Evolutionary conservation across 2,113 vertebrate species (phyloP), one percentile per base, ranked within the genome.

Genomic region (Cottus gobio): DNA sequence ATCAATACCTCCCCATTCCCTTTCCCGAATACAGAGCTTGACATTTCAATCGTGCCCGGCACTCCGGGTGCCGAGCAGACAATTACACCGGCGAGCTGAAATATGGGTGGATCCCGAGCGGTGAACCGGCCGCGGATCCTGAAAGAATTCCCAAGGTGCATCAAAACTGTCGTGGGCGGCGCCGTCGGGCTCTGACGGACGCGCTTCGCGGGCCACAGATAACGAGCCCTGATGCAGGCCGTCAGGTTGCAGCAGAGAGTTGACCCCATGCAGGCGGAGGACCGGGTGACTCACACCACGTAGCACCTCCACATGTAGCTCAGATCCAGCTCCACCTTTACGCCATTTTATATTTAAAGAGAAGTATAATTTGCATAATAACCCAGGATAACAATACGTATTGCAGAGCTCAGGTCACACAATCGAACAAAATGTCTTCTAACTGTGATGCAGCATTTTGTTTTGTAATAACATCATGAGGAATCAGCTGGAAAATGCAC

Each of bases 11-110:
- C 48, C 76, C 7, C 57, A 2, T 42, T 7, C n/a, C 64, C 58
- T 76, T 71, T 46, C 30, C 48, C 3, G 44, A 30, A 80, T 79
- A 71, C 60, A 68, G 67, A 77, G 73, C 80, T 62, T 85, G 84
- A 89, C 84, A 89, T 86, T 90, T 90, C 86, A 82, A 86, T 90
- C 22, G 20, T 86, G 74, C 39, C 20, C 12, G 64, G 42, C 77
- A 64, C 71, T 84, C 57, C 63, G 69, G 52, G 37, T 57, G 36
- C 58, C 7, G 4, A 71, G 63, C 63, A 34, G 75, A 83, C 76
- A 77, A 85, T 82, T 71, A 85, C 78, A 85, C 78, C 39, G 58
- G 24, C 31, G 18, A 57, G 26, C 16, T 44, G 69, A 65, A 84
- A 86, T 75, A 34, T 18, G 37, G 50, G 73, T 79, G 16, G 65